phyloP scores from a whole-genome alignment of 2,113 vertebrate species.

The Mormoops blainvillei region DNA sequence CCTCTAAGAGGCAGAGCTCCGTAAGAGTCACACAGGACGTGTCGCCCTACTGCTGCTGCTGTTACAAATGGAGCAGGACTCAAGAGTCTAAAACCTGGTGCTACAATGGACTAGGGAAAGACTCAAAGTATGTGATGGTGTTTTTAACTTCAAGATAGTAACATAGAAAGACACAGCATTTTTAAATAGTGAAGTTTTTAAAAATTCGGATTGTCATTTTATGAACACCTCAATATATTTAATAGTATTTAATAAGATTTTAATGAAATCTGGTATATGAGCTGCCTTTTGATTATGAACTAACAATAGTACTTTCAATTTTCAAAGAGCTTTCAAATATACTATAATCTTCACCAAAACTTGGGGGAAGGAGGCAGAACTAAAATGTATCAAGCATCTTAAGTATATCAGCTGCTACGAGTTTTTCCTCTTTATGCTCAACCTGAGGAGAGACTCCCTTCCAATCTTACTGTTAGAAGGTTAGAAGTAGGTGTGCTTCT shows the following conservation, averaged over 20 bases:
- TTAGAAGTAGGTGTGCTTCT: not conserved
- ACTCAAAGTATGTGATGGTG: not conserved
- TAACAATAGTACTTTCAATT: not conserved
- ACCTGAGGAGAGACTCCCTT: not conserved
- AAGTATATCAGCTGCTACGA: not conserved
- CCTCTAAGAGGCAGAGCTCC: not conserved
- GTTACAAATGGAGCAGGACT: not conserved
- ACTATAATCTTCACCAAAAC: not conserved
- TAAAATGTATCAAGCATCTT: not conserved
- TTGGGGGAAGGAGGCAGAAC: not conserved
- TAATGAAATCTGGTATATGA: not conserved
- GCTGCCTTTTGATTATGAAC: not conserved
- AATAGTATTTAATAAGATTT: not conserved
- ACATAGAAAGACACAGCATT: not conserved
- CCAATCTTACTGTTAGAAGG: not conserved
- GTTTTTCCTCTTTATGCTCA: not conserved
- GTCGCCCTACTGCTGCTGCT: not conserved
- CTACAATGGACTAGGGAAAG: not conserved
- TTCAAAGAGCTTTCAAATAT: not conserved
- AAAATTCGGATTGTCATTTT: not conserved
- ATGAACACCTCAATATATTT: not conserved
- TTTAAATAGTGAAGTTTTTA: not conserved
- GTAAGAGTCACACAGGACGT: not conserved
- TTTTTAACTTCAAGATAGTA: not conserved
- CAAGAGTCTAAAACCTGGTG: not conserved